A percentile compares a stretch with the other conserved stretches of the same genome.
phyloP scores from a whole-genome alignment of 2,888 invertebrate species.

The Agriopis marginaria region DNA sequence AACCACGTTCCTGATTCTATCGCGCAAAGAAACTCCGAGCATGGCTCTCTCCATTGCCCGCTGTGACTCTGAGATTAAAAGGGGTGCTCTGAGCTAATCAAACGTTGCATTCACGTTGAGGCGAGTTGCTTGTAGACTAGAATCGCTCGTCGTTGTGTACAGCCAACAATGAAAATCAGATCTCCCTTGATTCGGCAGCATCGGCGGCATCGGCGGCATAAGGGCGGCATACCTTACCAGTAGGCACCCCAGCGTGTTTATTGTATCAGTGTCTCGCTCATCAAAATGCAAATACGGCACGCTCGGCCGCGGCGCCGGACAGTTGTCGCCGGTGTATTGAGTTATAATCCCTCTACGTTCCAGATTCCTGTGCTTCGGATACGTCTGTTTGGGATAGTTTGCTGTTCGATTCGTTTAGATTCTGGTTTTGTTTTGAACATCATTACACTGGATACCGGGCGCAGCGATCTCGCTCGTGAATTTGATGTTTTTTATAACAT shows the following conservation, averaged over 20 bases:
- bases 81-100: no score
- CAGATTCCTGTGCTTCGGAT: slow-evolving; percentile 5
- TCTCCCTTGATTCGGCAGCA: slow-evolving; percentile 25
- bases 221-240: slow-evolving; percentile 52
- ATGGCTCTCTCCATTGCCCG: no score
- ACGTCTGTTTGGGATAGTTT: slow-evolving; percentile 13
- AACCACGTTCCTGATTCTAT: no score
- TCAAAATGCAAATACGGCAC: slow-evolving; percentile 85
- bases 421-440: no score
- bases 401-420: neutral
- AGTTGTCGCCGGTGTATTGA: slow-evolving; percentile 77
- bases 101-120: no score
- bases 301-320: slow-evolving; percentile 71
- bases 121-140: no score
- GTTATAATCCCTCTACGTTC: slow-evolving; percentile 65
- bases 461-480: no score
- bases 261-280: slow-evolving; percentile 84
- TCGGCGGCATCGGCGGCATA: slow-evolving; percentile 22
- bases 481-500: no score
- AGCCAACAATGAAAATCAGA: slow-evolving; percentile 7
- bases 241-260: slow-evolving; percentile 72
- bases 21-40: no score
- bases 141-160: slow-evolving; percentile 7
- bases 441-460: no score
- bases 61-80: no score